These are phyloP conservation scores for Gambusia holbrooki DNA, from an alignment of 2,113 vertebrate genomes.

Conservation along the genomic window DNA sequence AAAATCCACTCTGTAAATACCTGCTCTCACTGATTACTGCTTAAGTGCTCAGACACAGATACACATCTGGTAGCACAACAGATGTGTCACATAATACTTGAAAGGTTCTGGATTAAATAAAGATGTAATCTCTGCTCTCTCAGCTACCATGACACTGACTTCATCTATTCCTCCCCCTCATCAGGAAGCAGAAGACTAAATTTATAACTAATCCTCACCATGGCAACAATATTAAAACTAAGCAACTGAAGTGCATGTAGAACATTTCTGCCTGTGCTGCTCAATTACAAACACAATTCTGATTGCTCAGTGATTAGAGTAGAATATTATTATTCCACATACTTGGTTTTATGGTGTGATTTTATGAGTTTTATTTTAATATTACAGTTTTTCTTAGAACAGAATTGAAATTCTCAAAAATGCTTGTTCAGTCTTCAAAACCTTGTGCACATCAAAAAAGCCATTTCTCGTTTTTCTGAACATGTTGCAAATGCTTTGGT, in stretches of 20 bases:
- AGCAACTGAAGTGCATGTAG: constrained; percentile 19
- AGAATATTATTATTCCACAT: neutral
- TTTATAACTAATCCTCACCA: constrained; percentile 71
- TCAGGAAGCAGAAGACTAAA: constrained; percentile 57
- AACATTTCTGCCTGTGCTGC: constrained; percentile 17
- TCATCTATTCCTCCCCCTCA: constrained; percentile 49
- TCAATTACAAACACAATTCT: constrained; percentile 4
- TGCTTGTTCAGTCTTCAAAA: too few relatives aligned
- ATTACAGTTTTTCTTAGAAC: neutral
- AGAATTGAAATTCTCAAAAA: too few relatives aligned
- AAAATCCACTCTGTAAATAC: constrained; percentile 8
- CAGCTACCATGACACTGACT: constrained; percentile 39
- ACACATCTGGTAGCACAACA: constrained; percentile 36
- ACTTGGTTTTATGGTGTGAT: neutral
- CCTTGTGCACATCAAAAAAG: too few relatives aligned
- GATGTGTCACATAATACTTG: constrained; percentile 63
- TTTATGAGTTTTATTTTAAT: neutral
- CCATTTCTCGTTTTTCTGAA: too few relatives aligned
- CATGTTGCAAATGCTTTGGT: too few relatives aligned
- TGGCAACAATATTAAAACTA: constrained; percentile 67
- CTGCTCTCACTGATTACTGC: constrained; percentile 22
- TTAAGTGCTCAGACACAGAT: constrained; percentile 18
- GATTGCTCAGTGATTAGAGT: constrained; percentile 9
- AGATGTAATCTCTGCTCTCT: constrained; percentile 70
- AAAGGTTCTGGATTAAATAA: constrained; percentile 75